Conservation (phyloP, 1,140 invertebrate species). For the Pissodes strobi region DNA sequence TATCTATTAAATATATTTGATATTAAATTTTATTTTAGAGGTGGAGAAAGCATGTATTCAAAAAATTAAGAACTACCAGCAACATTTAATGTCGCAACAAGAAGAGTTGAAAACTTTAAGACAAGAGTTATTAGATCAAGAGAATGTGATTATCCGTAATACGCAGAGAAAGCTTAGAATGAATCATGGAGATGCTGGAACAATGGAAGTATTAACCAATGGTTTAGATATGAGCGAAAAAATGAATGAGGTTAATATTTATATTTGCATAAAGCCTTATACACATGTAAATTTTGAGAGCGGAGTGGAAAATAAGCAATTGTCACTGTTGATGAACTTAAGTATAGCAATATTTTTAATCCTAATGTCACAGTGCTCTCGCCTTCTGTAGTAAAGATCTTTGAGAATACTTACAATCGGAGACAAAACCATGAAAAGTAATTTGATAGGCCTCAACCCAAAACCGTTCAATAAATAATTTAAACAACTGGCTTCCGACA, state of each 20-base stretch:
- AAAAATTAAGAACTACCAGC: slow-evolving; percentile 41
- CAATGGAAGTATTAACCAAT: slow-evolving; percentile 19
- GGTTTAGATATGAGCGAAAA: slow-evolving; percentile 26
- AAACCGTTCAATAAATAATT: no score
- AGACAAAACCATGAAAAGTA: no score
- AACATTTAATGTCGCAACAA: slow-evolving; percentile 36
- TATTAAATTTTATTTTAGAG: slow-evolving; percentile 41
- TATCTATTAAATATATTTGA: no score
- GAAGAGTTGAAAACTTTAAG: slow-evolving; percentile 36
- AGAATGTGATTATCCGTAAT: slow-evolving; percentile 36
- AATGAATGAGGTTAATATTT: slow-evolving; percentile 22
- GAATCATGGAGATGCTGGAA: slow-evolving; percentile 12
- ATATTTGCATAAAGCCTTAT: neutral
- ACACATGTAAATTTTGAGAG: neutral
- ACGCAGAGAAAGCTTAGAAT: slow-evolving; percentile 12
- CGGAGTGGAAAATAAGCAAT: no score
- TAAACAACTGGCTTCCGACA: no score
- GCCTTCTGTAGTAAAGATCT: no score
- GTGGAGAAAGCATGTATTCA: slow-evolving; percentile 43
- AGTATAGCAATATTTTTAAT: no score
- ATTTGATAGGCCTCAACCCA: no score
- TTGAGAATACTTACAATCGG: no score
- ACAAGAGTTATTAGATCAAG: slow-evolving; percentile 28
- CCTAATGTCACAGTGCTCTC: no score
- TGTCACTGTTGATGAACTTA: no score